phyloP scores from a whole-genome alignment of 1,140 invertebrate genomes.

The Agrilus planipennis region DNA sequence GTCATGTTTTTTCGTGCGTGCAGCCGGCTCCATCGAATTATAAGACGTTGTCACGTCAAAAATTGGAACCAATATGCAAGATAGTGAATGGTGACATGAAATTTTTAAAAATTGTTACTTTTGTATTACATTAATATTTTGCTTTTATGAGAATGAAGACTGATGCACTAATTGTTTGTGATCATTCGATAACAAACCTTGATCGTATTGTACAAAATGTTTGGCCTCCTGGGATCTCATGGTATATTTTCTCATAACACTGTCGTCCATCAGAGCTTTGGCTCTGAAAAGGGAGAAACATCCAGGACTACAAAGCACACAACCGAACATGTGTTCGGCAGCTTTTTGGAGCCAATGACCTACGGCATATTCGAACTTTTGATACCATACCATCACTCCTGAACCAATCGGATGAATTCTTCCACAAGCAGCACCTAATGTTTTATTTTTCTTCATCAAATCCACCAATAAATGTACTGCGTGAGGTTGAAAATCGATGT shows the following conservation, averaged over 20 bases:
- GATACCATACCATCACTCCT: constrained; percentile 87
- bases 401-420: constrained; percentile 83
- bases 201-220: constrained; percentile 89
- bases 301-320: constrained; percentile 80
- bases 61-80: no score
- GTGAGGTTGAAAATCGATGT: constrained; percentile 82
- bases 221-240: constrained; percentile 64
- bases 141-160: no score
- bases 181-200: no score
- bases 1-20: no score
- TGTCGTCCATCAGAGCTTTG: constrained; percentile 81
- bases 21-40: no score
- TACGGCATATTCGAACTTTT: constrained; percentile 88
- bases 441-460: constrained; percentile 82
- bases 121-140: no score
- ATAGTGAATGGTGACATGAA: no score
- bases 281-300: constrained; percentile 86
- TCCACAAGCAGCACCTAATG: constrained; percentile 82
- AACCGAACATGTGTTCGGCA: constrained; percentile 86
- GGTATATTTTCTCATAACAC: constrained; percentile 81
- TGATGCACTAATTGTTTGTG: no score
- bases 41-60: no score
- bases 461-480: constrained; percentile 78
- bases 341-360: constrained; percentile 93
- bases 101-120: no score